phyloP scores from a whole-genome alignment of 2,888 invertebrate species.

The Hypomecis atomaria region DNA sequence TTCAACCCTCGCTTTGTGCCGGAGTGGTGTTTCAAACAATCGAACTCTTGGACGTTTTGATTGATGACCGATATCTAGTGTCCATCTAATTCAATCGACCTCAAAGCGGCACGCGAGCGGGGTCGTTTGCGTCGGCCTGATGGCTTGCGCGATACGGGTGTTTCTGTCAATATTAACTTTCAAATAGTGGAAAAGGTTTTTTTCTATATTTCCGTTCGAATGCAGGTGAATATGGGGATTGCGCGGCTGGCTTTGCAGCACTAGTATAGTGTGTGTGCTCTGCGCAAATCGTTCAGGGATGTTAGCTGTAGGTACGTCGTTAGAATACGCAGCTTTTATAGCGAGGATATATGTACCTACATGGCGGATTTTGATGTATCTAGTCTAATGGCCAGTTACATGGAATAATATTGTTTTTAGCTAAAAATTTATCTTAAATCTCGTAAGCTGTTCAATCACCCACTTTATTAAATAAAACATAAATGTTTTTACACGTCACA shows the following conservation, averaged over 20 bases:
- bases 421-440: neutral
- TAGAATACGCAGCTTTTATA: slow-evolving; percentile 1
- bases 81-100: slow-evolving; percentile 72
- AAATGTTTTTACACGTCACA: too few species aligned
- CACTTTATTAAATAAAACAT: too few species aligned
- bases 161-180: slow-evolving; percentile 41
- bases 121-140: slow-evolving; percentile 60
- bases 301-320: slow-evolving; percentile 9
- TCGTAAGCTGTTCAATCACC: too few species aligned
- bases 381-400: too few species aligned
- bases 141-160: slow-evolving; percentile 49
- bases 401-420: too few species aligned
- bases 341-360: neutral
- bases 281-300: slow-evolving; percentile 13
- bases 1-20: slow-evolving; percentile 50
- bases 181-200: slow-evolving; percentile 39
- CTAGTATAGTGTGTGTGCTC: slow-evolving; percentile 26
- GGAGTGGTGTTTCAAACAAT: slow-evolving; percentile 49
- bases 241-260: slow-evolving; percentile 18
- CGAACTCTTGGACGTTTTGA: slow-evolving; percentile 63
- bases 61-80: slow-evolving; percentile 70
- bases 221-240: slow-evolving; percentile 28
- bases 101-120: slow-evolving; percentile 66
- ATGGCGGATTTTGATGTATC: too few species aligned
- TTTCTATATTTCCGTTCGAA: slow-evolving; percentile 28